Evolutionary conservation across 2,888 invertebrate species (phyloP), one percentile per base, ranked within the genome.

Genomic region (Girardia tigrina): DNA sequence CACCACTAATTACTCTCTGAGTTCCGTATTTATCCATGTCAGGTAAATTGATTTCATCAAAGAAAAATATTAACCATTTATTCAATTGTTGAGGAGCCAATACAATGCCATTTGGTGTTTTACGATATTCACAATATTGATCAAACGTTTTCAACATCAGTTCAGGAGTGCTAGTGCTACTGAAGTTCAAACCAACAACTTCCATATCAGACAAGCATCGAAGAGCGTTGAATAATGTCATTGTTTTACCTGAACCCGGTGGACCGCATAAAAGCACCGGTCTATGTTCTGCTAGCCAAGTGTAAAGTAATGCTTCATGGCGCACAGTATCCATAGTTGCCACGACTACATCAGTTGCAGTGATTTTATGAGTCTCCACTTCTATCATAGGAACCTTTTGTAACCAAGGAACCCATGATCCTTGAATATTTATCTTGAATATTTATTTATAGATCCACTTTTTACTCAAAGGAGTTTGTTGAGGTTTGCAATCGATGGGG

Each of bases 11-110:
- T n/a, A 99, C 97, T 73, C 98, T 88, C 85, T 98, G 97, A 4
- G 87, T 87, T 80, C 94, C 95, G 83, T 95, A 97, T 81, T 91
- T 90, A 84, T 99, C 98, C 91, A 94, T 94, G 81, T 95, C 94
- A 0, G 98, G 98, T 83, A 99, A 88, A 87, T 99, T 99, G 82
- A 99, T 99, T 88, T 99, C 98, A 85, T 99, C 98, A 85, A 98
- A 99, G 88, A 99, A 99, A 70, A 99, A 87, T 0, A 99, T 92
- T 76, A 98, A 87, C 98, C 98, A 99, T 86, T 94, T 95, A 77
- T 94, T 94, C 78, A 95, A 87, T 88, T 91, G 85, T 71, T 94
- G 90, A 0, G 98, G 98, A 0, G 97, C 90, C 69, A 98, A 86
- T 0, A 99, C 89, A 29, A 97, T 91, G 28, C 98, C 98, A 82